A percentile compares a stretch with the other conserved stretches of the same genome.
These are phyloP conservation scores for Criorhina ranunculi DNA, from an alignment of 2,888 invertebrate species.

Conservation along the genomic window DNA sequence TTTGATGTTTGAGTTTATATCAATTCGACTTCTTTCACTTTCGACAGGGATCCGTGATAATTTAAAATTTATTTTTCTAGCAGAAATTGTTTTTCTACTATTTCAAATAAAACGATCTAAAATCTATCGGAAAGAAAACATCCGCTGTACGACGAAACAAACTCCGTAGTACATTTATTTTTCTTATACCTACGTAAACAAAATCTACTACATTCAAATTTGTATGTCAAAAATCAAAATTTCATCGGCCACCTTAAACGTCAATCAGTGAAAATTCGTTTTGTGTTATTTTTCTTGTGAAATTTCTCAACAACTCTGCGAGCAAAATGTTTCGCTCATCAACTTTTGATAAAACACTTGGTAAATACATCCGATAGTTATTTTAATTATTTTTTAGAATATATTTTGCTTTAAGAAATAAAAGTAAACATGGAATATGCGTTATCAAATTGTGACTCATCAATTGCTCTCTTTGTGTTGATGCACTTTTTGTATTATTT, in stretches of 20 bases:
- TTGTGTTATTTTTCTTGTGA: constrained; percentile 45
- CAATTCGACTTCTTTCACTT: too few species aligned
- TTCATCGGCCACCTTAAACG: constrained; percentile 40
- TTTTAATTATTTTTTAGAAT: background rate
- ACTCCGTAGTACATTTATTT: background rate
- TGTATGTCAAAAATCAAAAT: constrained; percentile 48
- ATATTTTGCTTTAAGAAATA: background rate
- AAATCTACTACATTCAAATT: constrained; percentile 48
- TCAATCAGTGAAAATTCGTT: constrained; percentile 64
- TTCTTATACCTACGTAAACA: background rate
- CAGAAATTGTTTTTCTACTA: background rate
- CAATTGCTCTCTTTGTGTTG: constrained; percentile 35
- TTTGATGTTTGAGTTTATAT: too few species aligned
- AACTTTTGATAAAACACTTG: constrained; percentile 83
- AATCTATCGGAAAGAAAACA: background rate
- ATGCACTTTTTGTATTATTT: constrained; percentile 37
- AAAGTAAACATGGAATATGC: constrained; percentile 5
- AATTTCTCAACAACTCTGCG: background rate
- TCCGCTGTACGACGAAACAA: constrained; percentile 27
- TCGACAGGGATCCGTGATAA: too few species aligned
- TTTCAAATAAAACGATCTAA: background rate
- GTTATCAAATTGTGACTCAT: constrained; percentile 63
- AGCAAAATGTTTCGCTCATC: constrained; percentile 82
- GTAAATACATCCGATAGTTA: constrained; percentile 78
- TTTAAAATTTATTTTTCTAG: background rate